Evolutionary conservation across 2,797 vertebrate genomes (phyloP).

Genomic region (Apogon talboti): DNA sequence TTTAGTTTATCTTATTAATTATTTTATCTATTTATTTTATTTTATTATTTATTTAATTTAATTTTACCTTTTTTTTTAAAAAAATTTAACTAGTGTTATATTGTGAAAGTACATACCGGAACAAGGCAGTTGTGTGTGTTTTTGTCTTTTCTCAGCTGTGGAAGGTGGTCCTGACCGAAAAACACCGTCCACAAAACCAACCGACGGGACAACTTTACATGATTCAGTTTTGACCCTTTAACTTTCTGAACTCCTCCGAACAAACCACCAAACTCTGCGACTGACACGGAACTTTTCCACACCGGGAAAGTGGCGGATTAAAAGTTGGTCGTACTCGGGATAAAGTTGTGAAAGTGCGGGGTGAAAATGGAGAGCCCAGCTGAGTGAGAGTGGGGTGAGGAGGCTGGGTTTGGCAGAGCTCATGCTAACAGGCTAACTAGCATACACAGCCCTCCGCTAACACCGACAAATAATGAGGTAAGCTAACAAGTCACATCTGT

Average conservation of each 20-base stretch:
- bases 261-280: background rate
- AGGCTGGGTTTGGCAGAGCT: slow-evolving; percentile 79
- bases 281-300: background rate
- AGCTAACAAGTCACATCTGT: slow-evolving; percentile 29
- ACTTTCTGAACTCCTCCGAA: background rate
- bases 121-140: fast-evolving
- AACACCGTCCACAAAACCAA: slow-evolving; percentile 70
- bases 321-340: slow-evolving; percentile 39
- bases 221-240: background rate
- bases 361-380: slow-evolving; percentile 84
- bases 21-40: too few relatives aligned
- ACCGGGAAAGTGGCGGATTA: background rate
- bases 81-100: too few relatives aligned
- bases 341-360: slow-evolving; percentile 72
- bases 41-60: too few relatives aligned
- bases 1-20: too few relatives aligned
- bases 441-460: slow-evolving; percentile 39
- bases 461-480: slow-evolving; percentile 62
- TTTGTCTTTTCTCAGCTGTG: background rate
- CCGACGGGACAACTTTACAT: slow-evolving; percentile 24
- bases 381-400: slow-evolving; percentile 84
- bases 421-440: slow-evolving; percentile 72
- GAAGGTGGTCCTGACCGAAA: slow-evolving; percentile 78
- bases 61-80: too few relatives aligned
- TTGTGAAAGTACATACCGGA: too few relatives aligned